Evolutionary conservation across 2,797 vertebrate genomes (phyloP), one percentile per base, ranked within the genome.

Genomic region (Furcifer pardalis): DNA sequence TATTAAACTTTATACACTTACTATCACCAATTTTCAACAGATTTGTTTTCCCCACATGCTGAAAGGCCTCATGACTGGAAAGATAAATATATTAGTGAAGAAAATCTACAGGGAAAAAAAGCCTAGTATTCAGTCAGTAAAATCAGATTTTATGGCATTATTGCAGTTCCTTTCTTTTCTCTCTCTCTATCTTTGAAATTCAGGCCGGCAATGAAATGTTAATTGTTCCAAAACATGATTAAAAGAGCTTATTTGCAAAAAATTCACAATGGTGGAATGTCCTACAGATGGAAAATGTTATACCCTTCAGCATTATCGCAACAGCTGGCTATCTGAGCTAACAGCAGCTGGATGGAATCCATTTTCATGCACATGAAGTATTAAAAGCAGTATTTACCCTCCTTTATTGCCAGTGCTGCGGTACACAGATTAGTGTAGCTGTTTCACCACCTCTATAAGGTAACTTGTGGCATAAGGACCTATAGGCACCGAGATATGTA

Each of bases 271-370:
- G 65, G 80, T 49, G 86, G 87, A 86, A 91, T 75, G 87, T 89
- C 85, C 81, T 83, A 65, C 93, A 94, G 90, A 88, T 90, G 92
- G 91, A 7, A 44, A 86, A 0, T 1, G 83, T 15, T 83, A 81
- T 71, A 83, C 42, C 86, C 89, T 88, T 87, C 87, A 75, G 2
- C 77, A 40, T 7, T 71, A 83, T 49, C 77, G 81, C 80, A 90
- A 91, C 94, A 94, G 94, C 91, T 94, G 94, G 77, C 90, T 85
- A n/a, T 13, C 21, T 85, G 88, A 94, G 93, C 84, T 37, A n/a
- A 15, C 83, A 86, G 74, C 91, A 89, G 89, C 91, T 92, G 90
- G 87, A 90, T 25, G 56, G 89, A 90, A 90, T 89, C 80, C 21
- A n/a, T 46, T 88, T 89, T 73, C 62, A 91, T 77, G 85, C 46